Percentiles rank a stretch among this genome's conserved stretches.
phyloP scores from a whole-genome alignment of 92 coral and sea anemone species.

The Palythoa grandiflora region DNA sequence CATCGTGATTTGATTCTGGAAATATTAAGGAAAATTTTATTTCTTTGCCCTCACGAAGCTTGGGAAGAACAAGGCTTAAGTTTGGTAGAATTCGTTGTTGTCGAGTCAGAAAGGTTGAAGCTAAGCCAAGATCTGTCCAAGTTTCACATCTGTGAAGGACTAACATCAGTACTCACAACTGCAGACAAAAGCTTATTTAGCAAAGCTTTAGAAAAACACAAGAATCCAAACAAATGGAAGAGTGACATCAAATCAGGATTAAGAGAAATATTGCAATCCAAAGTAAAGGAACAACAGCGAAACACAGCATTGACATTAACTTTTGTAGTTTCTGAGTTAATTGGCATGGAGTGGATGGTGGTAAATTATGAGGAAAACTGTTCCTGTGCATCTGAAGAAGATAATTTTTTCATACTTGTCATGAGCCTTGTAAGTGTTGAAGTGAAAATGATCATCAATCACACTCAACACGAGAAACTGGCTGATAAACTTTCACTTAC shows the following conservation, averaged over 20 bases:
- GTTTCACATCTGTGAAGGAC: constrained; percentile 72
- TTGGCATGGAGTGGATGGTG: constrained; percentile 69
- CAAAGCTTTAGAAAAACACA: constrained; percentile 42
- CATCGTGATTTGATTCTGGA: constrained; percentile 41
- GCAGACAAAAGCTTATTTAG: constrained; percentile 59
- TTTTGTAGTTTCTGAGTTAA: constrained; percentile 60
- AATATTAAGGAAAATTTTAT: constrained; percentile 68
- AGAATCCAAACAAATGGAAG: not conserved
- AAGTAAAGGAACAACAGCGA: constrained; percentile 74
- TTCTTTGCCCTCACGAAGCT: constrained; percentile 49
- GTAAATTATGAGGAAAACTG: not conserved
- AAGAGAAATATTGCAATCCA: constrained; percentile 82
- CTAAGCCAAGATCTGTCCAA: constrained; percentile 71
- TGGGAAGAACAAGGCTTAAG: constrained; percentile 59
- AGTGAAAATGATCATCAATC: constrained; percentile 80
- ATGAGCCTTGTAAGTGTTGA: constrained; percentile 74
- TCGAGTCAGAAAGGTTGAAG: constrained; percentile 59
- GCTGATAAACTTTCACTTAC: constrained; percentile 59
- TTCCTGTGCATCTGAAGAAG: constrained; percentile 27
- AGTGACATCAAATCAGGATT: constrained; percentile 67
- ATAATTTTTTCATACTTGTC: constrained; percentile 63
- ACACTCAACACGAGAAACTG: constrained; percentile 46
- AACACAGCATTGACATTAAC: constrained; percentile 77
- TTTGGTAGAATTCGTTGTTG: constrained; percentile 51
- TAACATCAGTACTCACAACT: constrained; percentile 64